Conservation (phyloP, 1,140 invertebrate species). For the Hycleus phaleratus region DNA sequence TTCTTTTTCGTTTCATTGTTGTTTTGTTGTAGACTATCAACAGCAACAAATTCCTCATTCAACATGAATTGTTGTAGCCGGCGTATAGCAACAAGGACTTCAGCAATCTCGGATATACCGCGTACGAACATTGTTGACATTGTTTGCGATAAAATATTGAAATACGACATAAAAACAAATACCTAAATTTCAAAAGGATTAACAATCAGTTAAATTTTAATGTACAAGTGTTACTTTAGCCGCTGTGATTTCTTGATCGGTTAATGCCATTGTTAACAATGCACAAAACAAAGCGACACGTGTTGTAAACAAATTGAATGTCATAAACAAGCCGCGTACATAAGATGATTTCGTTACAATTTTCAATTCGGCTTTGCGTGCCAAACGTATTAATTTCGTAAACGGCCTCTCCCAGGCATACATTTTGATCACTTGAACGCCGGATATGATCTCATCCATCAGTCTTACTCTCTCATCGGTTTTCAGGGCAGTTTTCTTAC, state of each 20-base stretch:
- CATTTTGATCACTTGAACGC: constrained; percentile 73
- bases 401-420: constrained; percentile 72
- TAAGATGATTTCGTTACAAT: constrained; percentile 60
- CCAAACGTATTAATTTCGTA: constrained; percentile 49
- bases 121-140: constrained; percentile 66
- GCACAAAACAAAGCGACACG: constrained; percentile 71
- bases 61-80: constrained; percentile 60
- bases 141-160: constrained; percentile 60
- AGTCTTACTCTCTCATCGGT: constrained; percentile 69
- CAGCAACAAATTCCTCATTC: constrained; percentile 47
- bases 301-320: constrained; percentile 64
- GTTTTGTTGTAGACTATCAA: constrained; percentile 14
- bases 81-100: constrained; percentile 49
- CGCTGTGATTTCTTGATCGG: constrained; percentile 58
- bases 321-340: constrained; percentile 63
- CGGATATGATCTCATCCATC: constrained; percentile 72
- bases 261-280: constrained; percentile 61
- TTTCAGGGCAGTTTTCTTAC: constrained; percentile 54
- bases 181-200: too few relatives aligned
- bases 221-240: constrained; percentile 51
- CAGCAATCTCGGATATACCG: constrained; percentile 50
- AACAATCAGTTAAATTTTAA: too few relatives aligned
- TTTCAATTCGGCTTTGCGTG: constrained; percentile 55
- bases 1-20: background rate
- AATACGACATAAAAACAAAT: constrained; percentile 61